Evolutionary conservation across 2,113 vertebrate genomes (phyloP).

Genomic region (Mola mola): DNA sequence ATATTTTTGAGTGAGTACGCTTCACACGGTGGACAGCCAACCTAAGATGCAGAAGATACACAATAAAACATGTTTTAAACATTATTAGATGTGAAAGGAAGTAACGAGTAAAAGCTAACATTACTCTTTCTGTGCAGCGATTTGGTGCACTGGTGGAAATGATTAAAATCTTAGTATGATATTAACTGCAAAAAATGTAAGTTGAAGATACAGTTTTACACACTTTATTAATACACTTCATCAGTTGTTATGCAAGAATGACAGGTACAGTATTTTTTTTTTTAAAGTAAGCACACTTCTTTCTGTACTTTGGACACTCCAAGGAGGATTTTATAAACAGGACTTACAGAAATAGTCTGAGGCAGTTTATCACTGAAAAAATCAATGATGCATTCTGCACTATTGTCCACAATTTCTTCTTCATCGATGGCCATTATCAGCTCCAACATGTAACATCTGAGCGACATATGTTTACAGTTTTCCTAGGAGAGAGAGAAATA

Average conservation of each 20-base stretch:
- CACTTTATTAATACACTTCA: not conserved
- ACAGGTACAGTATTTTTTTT: not conserved
- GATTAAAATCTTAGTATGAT: too few relatives aligned
- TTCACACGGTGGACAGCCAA: slow-evolving; percentile 73
- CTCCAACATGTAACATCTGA: slow-evolving; percentile 78
- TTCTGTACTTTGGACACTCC: too few relatives aligned
- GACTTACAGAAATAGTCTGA: slow-evolving; percentile 14
- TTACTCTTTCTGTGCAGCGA: too few relatives aligned
- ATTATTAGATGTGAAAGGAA: not conserved
- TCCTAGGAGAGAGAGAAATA: slow-evolving; percentile 40
- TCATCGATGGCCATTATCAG: slow-evolving; percentile 64
- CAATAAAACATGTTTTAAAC: slow-evolving; percentile 7
- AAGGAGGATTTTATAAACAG: not conserved
- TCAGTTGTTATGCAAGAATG: not conserved
- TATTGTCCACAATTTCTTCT: accelerated
- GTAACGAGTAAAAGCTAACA: not conserved
- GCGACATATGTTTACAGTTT: slow-evolving; percentile 34
- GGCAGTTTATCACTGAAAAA: accelerated
- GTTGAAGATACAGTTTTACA: too few relatives aligned
- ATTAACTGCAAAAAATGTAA: too few relatives aligned
- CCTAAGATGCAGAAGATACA: slow-evolving; percentile 56
- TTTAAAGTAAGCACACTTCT: too few relatives aligned
- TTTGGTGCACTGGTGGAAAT: too few relatives aligned
- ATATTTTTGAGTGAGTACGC: slow-evolving; percentile 40
- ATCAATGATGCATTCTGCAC: not conserved